Base-by-base conservation (phyloP, 2,797 vertebrate species). In the Coranthus polyacanthus region DNA sequence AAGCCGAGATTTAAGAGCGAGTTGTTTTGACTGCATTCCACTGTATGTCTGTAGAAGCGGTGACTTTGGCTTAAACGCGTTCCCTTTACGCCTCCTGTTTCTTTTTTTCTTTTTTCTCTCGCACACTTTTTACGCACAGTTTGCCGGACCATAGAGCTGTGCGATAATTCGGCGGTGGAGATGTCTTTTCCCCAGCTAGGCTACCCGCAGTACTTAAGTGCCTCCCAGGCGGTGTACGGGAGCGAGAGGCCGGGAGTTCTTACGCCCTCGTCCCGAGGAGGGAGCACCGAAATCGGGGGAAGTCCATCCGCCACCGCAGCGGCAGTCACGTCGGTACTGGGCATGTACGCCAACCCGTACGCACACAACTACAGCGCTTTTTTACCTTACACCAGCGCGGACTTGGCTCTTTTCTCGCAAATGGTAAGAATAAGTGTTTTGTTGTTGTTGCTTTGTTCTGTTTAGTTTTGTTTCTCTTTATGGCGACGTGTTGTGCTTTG, bases 171-270 rank as follows among this genome's bases (percentile, higher is more conserved):
- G 59, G 87, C 75, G 88, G 83, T 84, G 91, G 95, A 96, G 91
- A 98, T 98, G 97, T 96, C 97, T 94, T 98, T 97, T 91, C 96
- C 97, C 79, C 97, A 98, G 94, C 93, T 98, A 90, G 97, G 97
- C 82, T 98, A 98, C 91, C 96, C 96, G 89, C 97, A 98, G 93
- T 97, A 98, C 86, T 90, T 98, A 78, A 95, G 95, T 90, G 96
- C 96, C 89, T 95, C 96, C 86, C 95, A 95, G 89, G 96, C 95
- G 68, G 95, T 96, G 85, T 97, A 97, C 80, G 96, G 95, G 79
- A 92, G 95, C 78, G 96, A 98, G 12, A 95, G 95, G 82, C 95
- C 94, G 57, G 96, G 95, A 76, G 95, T 97, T 66, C 92, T 97
- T 72, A 94, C 95, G 50, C 92, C 96, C 1, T 96, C 97, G 54